A percentile compares a stretch with the other conserved stretches of the same genome.
These are phyloP conservation scores for Mesoligia furuncula DNA, from an alignment of 2,888 invertebrate species.

Conservation along the genomic window DNA sequence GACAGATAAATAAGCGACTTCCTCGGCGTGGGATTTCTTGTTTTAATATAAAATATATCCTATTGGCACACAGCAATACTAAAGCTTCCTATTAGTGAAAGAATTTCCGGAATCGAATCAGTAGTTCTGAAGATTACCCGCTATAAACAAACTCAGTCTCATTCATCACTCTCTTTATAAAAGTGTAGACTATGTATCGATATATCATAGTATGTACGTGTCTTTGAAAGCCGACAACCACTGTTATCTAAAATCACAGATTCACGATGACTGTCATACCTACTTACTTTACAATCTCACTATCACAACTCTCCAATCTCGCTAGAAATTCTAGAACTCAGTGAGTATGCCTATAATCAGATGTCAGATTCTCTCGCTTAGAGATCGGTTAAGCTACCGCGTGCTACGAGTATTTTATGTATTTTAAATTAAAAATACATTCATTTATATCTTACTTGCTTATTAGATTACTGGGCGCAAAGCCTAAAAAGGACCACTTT, in stretches of 20 bases:
- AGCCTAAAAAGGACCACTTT: too few species aligned
- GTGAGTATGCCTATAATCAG: background rate
- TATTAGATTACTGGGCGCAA: too few species aligned
- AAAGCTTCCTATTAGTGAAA: too few species aligned
- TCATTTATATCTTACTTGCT: too few species aligned
- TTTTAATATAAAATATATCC: too few species aligned
- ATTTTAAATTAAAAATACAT: too few species aligned
- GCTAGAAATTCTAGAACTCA: constrained; percentile 32
- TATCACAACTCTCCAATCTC: constrained; percentile 27
- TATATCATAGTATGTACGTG: background rate
- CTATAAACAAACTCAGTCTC: background rate
- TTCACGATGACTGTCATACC: background rate
- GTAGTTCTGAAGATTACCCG: too few species aligned
- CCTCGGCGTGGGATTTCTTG: too few species aligned
- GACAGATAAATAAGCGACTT: too few species aligned
- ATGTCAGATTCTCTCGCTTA: background rate
- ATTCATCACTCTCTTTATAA: background rate
- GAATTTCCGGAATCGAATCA: too few species aligned
- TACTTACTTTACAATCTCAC: constrained; percentile 1
- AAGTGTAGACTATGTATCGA: constrained; percentile 1
- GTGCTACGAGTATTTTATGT: too few species aligned
- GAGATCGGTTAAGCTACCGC: background rate
- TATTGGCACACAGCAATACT: too few species aligned
- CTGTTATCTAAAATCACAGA: constrained; percentile 19
- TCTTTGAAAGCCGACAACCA: background rate